phyloP scores from a whole-genome alignment of 2,888 invertebrate genomes.

The Branchinecta sandiegonensis region DNA sequence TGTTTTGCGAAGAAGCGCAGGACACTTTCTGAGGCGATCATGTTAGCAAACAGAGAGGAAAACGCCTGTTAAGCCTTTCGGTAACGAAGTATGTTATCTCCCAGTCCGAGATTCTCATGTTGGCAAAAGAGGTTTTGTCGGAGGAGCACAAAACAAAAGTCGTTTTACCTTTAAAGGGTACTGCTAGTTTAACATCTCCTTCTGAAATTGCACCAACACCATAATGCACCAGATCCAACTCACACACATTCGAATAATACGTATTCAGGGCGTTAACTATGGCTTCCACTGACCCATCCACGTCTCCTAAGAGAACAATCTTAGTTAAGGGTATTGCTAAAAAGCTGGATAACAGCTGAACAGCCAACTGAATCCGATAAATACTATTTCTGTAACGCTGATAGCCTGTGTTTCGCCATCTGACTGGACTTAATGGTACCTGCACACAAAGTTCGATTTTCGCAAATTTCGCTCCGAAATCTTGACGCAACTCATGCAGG shows the following conservation, averaged over 20 bases:
- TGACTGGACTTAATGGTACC: too few relatives aligned
- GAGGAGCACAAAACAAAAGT: slow-evolving; percentile 16
- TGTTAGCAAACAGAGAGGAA: too few relatives aligned
- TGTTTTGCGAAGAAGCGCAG: too few relatives aligned
- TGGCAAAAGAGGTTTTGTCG: too few relatives aligned
- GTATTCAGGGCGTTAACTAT: slow-evolving; percentile 77
- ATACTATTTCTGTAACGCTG: neutral
- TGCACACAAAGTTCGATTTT: too few relatives aligned
- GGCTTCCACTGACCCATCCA: slow-evolving; percentile 91
- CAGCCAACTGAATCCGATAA: neutral
- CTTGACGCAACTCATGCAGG: too few relatives aligned
- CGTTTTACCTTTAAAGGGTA: slow-evolving; percentile 46
- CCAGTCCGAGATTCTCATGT: too few relatives aligned
- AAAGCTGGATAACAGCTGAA: slow-evolving; percentile 29
- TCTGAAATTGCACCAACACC: slow-evolving; percentile 76
- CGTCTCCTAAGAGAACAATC: slow-evolving; percentile 51
- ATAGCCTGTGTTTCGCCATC: too few relatives aligned
- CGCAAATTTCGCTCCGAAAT: too few relatives aligned
- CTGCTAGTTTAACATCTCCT: slow-evolving; percentile 66
- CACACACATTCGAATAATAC: slow-evolving; percentile 58
- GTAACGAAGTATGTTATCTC: too few relatives aligned
- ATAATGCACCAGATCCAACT: slow-evolving; percentile 69
- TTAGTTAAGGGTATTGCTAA: slow-evolving; percentile 28
- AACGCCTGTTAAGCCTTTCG: too few relatives aligned
- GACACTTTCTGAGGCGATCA: too few relatives aligned